These are phyloP conservation scores for Palloptera scutellata DNA, from an alignment of 2,888 invertebrate species.

Conservation along the genomic window DNA sequence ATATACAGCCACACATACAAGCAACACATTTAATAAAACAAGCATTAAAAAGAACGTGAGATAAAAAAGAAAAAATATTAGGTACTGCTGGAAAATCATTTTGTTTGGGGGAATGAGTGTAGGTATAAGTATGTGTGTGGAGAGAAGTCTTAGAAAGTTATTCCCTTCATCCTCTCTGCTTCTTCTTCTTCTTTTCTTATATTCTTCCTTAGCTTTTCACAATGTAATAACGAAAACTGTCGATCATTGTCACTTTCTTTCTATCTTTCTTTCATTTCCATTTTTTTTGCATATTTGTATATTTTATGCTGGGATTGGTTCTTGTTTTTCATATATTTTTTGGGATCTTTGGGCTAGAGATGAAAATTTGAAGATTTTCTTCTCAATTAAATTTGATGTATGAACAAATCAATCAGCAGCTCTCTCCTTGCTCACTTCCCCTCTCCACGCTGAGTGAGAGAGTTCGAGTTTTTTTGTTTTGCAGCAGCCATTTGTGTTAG, in stretches of 20 bases:
- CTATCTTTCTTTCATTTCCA: background rate
- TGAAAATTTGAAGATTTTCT: background rate
- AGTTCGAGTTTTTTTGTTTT: too few species aligned
- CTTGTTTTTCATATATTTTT: too few species aligned
- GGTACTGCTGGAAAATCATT: background rate
- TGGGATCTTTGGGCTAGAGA: too few species aligned
- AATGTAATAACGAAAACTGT: slow-evolving; percentile 1
- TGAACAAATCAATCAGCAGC: slow-evolving; percentile 23
- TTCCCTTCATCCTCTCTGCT: background rate
- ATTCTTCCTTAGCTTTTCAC: background rate
- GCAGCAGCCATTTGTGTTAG: too few species aligned
- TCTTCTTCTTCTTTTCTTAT: background rate
- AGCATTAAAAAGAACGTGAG: too few species aligned
- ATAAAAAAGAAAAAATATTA: too few species aligned
- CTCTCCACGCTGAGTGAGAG: too few species aligned
- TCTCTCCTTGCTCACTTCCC: background rate
- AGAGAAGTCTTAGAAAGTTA: background rate
- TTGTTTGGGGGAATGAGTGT: background rate
- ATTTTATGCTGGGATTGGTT: too few species aligned
- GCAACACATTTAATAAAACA: too few species aligned
- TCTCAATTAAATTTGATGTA: slow-evolving; percentile 19
- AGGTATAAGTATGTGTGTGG: background rate
- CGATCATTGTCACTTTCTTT: slow-evolving; percentile 10
- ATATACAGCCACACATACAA: too few species aligned
- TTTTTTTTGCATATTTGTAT: background rate